These are phyloP conservation scores for Drosophila murphyi DNA, from an alignment of 1,140 invertebrate species.

Conservation along the genomic window DNA sequence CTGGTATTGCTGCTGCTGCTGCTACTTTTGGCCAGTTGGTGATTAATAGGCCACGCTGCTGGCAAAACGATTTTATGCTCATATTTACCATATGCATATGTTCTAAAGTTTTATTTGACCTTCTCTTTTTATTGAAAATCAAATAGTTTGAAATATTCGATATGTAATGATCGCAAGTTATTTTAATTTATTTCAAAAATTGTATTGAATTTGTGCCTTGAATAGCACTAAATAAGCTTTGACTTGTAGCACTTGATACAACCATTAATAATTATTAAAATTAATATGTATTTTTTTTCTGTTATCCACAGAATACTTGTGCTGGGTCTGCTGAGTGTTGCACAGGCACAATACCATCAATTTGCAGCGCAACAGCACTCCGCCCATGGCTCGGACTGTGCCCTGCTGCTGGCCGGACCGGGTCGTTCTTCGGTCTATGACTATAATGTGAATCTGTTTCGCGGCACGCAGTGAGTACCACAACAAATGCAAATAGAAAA, in stretches of 20 bases:
- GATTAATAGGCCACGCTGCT: constrained; percentile 9
- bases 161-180: too few species aligned
- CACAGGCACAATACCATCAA: constrained; percentile 75
- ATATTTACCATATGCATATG: background rate
- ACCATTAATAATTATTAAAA: too few species aligned
- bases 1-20: constrained; percentile 21
- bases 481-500: constrained; percentile 29
- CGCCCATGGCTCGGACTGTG: constrained; percentile 87
- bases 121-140: background rate
- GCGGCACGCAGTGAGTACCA: constrained; percentile 88
- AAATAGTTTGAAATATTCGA: background rate
- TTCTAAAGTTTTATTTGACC: background rate
- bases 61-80: background rate
- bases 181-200: too few species aligned
- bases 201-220: too few species aligned
- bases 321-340: constrained; percentile 37
- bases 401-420: constrained; percentile 89
- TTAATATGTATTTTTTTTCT: constrained; percentile 37
- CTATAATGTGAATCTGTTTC: constrained; percentile 92
- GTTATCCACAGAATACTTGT: constrained; percentile 74
- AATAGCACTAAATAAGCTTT: too few species aligned
- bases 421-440: constrained; percentile 91
- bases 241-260: too few species aligned
- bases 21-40: constrained; percentile 10
- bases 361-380: constrained; percentile 77